Percentiles rank a stretch among this genome's conserved stretches.
Conservation (phyloP, 1,140 invertebrate genomes). For the Halesus radiatus region DNA sequence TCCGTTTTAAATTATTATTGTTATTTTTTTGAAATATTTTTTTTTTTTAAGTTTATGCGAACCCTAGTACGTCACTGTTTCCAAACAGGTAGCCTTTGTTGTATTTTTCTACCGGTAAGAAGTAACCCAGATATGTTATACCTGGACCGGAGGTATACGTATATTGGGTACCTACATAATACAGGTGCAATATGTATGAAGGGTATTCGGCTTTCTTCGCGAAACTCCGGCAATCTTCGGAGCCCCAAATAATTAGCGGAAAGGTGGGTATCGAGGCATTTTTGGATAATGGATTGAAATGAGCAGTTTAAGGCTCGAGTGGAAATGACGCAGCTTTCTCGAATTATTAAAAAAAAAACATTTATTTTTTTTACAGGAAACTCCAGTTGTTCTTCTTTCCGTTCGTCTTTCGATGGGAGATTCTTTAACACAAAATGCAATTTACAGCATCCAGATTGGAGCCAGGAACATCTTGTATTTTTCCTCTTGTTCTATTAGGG, state of each 20-base stretch:
- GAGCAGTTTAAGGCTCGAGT: not conserved
- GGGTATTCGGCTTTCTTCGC: constrained; percentile 16
- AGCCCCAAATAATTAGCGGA: constrained; percentile 21
- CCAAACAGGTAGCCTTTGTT: constrained; percentile 25
- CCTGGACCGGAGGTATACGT: not conserved
- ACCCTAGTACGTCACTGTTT: not conserved
- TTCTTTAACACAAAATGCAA: too few relatives aligned
- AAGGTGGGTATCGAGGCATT: constrained; percentile 7
- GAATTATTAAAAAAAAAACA: not conserved
- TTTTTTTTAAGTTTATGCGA: not conserved
- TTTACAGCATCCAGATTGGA: too few relatives aligned
- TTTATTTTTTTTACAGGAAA: too few relatives aligned
- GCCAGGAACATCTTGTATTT: too few relatives aligned
- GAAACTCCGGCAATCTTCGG: constrained; percentile 24
- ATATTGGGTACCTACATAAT: too few relatives aligned
- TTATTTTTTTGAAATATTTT: too few relatives aligned
- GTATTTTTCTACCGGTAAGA: constrained; percentile 10
- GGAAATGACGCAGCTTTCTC: not conserved
- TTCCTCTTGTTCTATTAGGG: too few relatives aligned
- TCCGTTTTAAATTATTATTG: too few relatives aligned
- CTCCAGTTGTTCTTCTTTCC: too few relatives aligned
- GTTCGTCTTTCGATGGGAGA: too few relatives aligned
- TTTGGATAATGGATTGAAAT: constrained; percentile 5
- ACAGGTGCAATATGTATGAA: too few relatives aligned
- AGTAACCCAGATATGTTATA: constrained; percentile 22